phyloP scores from a whole-genome alignment of 2,113 vertebrate genomes.

The Leptocoma aspasia region DNA sequence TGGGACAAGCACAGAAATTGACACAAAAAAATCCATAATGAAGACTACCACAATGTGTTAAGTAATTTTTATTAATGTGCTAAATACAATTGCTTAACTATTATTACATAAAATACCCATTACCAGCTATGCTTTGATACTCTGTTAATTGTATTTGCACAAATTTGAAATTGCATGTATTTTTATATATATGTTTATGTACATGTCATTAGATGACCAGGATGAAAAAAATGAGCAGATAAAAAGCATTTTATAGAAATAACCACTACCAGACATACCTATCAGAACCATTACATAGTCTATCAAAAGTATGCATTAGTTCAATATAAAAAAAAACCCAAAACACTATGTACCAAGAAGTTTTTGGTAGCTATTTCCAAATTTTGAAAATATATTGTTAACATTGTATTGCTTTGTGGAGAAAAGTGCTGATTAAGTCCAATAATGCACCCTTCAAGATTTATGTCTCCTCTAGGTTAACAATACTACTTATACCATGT shows the following conservation, averaged over 20 bases:
- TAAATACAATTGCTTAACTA: background rate
- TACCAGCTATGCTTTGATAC: background rate
- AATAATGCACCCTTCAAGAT: background rate
- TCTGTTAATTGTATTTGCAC: background rate
- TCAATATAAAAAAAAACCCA: background rate
- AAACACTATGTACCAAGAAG: fast-evolving
- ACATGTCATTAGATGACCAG: background rate
- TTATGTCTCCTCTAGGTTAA: background rate
- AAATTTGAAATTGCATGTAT: background rate
- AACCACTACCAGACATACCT: background rate
- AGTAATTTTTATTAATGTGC: background rate
- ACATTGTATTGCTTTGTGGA: background rate
- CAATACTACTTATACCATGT: background rate
- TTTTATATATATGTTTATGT: background rate
- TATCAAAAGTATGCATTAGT: fast-evolving
- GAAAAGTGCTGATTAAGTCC: background rate
- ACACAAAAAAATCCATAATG: background rate
- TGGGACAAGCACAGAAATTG: background rate
- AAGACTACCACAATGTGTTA: background rate
- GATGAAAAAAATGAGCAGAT: background rate
- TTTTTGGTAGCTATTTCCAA: background rate
- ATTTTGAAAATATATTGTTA: background rate
- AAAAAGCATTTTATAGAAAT: background rate
- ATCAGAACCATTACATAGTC: background rate
- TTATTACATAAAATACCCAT: background rate